Evolutionary conservation across 2,113 vertebrate genomes (phyloP).

Genomic region (Nerophis ophidion): DNA sequence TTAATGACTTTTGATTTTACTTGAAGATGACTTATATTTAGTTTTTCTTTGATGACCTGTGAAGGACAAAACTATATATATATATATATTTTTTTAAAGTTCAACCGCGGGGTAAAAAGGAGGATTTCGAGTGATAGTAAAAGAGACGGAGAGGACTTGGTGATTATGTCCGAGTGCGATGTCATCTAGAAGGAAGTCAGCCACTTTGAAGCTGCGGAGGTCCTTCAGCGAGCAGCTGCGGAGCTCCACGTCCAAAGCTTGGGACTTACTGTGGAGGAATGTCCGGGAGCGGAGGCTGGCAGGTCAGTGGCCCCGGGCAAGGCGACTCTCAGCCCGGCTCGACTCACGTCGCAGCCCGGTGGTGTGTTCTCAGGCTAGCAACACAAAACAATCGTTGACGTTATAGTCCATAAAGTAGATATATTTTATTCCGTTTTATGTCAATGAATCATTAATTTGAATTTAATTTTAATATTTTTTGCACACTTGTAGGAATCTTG

Average conservation of each 20-base stretch:
- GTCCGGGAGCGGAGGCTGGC: constrained; percentile 85
- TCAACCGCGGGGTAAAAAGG: not conserved
- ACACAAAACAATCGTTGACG: too few relatives aligned
- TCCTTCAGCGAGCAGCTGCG: constrained; percentile 89
- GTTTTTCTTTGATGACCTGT: not conserved
- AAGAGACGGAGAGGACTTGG: constrained; percentile 20
- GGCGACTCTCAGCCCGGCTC: constrained; percentile 2
- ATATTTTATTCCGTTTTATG: too few relatives aligned
- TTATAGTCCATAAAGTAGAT: too few relatives aligned
- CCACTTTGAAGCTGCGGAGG: constrained; percentile 75
- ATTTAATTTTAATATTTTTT: not conserved
- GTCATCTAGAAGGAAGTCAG: constrained; percentile 72
- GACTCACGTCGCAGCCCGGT: not conserved
- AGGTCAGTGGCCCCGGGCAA: constrained; percentile 76
- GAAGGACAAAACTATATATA: constrained; percentile 1
- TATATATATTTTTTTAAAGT: not conserved
- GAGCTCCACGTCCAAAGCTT: constrained; percentile 86
- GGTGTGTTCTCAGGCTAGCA: too few relatives aligned
- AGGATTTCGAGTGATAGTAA: constrained; percentile 3
- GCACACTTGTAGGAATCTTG: not conserved
- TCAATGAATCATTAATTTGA: not conserved
- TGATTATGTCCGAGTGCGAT: constrained; percentile 72
- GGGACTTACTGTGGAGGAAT: constrained; percentile 87
- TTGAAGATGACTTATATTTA: not conserved
- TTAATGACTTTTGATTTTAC: not conserved